Evolutionary conservation across 30 jellyfish, hydroid and myxozoan genomes (phyloP).

Genomic region (Catostylus mosaicus): DNA sequence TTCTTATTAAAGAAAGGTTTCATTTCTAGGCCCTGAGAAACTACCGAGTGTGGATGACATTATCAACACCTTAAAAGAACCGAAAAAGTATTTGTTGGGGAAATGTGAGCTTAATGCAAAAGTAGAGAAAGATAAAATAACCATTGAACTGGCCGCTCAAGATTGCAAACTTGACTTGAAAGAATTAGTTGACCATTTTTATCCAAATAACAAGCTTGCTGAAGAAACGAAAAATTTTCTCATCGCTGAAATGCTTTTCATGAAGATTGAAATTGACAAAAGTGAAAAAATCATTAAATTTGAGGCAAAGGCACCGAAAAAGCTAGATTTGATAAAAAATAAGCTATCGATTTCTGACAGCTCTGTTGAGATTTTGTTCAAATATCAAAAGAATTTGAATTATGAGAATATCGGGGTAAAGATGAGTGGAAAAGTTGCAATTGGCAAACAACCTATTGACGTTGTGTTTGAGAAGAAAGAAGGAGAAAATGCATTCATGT

Average conservation of each 20-base stretch:
- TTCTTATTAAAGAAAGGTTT: too few species aligned
- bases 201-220: conserved; percentile 19
- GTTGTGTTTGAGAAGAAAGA: conserved; percentile 24
- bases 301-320: conserved; percentile 30
- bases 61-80: conserved; percentile 3
- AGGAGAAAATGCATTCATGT: not conserved
- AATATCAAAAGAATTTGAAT: not conserved
- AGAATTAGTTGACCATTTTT: conserved; percentile 23
- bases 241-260: conserved; percentile 1
- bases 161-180: conserved; percentile 9
- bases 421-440: conserved; percentile 11
- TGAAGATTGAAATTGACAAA: conserved; percentile 18
- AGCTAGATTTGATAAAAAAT: not conserved
- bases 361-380: not conserved
- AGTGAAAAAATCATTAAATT: not conserved
- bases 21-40: not conserved
- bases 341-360: not conserved
- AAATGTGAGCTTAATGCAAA: conserved; percentile 27
- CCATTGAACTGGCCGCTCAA: conserved; percentile 26
- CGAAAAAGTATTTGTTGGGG: conserved; percentile 16
- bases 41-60: conserved; percentile 26
- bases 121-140: not conserved
- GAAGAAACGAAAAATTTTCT: conserved; percentile 38
- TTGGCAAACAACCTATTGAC: conserved; percentile 23
- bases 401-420: conserved; percentile 8